Evolutionary conservation across 2,797 vertebrate genomes (phyloP).

Genomic region (Diplodus sargus): DNA sequence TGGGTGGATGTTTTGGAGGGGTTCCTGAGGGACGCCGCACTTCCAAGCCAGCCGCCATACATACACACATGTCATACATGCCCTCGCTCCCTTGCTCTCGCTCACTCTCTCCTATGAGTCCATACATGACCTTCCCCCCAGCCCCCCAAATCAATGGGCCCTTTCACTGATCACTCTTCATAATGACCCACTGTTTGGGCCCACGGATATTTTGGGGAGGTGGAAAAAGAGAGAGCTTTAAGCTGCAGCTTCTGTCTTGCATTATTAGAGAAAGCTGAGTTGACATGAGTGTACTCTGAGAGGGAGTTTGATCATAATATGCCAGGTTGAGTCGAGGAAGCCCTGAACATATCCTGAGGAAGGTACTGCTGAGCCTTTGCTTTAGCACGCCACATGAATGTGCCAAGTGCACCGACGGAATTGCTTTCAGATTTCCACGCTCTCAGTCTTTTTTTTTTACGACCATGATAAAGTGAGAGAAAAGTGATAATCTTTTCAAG

Average conservation of each 20-base stretch:
- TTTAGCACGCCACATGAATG: slow-evolving; percentile 1
- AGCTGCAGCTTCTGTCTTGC: slow-evolving; percentile 67
- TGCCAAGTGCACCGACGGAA: background rate
- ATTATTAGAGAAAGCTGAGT: slow-evolving; percentile 68
- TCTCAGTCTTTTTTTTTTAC: background rate
- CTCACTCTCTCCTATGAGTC: slow-evolving; percentile 52
- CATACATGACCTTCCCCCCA: slow-evolving; percentile 70
- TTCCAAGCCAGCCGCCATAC: slow-evolving; percentile 61
- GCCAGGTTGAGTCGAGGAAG: slow-evolving; percentile 37
- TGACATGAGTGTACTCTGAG: slow-evolving; percentile 48
- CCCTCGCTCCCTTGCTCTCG: slow-evolving; percentile 38
- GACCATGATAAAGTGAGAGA: no score
- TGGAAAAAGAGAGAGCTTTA: slow-evolving; percentile 73
- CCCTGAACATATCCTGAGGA: slow-evolving; percentile 63
- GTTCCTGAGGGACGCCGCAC: slow-evolving; percentile 54
- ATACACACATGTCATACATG: slow-evolving; percentile 45
- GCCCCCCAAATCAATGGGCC: slow-evolving; percentile 77
- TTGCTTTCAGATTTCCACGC: background rate
- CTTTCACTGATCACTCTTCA: slow-evolving; percentile 80
- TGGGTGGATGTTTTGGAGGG: slow-evolving; percentile 71
- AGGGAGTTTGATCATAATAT: slow-evolving; percentile 65
- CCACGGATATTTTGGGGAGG: slow-evolving; percentile 62
- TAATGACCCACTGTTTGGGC: slow-evolving; percentile 79
- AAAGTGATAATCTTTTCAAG: no score
- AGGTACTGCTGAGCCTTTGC: slow-evolving; percentile 31